These are phyloP conservation scores for Elanoides forficatus DNA, from an alignment of 2,113 vertebrate genomes.

Conservation along the genomic window DNA sequence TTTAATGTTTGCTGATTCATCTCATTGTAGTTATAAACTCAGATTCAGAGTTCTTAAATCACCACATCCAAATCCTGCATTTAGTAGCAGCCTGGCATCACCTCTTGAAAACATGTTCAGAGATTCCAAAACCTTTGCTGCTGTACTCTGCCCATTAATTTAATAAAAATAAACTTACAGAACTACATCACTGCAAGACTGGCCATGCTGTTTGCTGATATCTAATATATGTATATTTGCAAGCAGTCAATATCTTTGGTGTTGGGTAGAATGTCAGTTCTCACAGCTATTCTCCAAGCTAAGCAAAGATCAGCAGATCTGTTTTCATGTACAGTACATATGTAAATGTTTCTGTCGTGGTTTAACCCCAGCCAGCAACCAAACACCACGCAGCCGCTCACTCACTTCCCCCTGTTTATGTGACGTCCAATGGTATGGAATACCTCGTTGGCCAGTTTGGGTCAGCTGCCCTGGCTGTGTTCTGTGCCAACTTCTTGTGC, in stretches of 20 bases:
- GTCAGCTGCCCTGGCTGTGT: too few relatives aligned
- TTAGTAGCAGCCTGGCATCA: not conserved
- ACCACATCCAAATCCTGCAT: not conserved
- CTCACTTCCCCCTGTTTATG: too few relatives aligned
- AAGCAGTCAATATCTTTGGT: not conserved
- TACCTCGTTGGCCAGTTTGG: too few relatives aligned
- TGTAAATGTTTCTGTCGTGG: not conserved
- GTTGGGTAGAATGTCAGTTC: accelerated
- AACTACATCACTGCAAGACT: not conserved
- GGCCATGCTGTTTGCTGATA: not conserved
- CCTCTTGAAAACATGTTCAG: not conserved
- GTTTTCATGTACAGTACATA: not conserved
- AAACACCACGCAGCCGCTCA: too few relatives aligned
- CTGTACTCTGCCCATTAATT: not conserved
- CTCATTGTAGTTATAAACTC: not conserved
- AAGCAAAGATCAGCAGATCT: not conserved
- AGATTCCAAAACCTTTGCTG: not conserved
- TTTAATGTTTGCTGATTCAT: not conserved
- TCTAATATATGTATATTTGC: not conserved
- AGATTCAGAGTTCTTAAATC: not conserved
- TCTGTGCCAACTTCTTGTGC: too few relatives aligned
- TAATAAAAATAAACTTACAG: not conserved
- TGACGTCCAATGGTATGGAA: too few relatives aligned
- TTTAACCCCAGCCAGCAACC: too few relatives aligned
- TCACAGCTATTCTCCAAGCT: not conserved